phyloP scores from a whole-genome alignment of 2,888 invertebrate species.

The Quadriops clusia region DNA sequence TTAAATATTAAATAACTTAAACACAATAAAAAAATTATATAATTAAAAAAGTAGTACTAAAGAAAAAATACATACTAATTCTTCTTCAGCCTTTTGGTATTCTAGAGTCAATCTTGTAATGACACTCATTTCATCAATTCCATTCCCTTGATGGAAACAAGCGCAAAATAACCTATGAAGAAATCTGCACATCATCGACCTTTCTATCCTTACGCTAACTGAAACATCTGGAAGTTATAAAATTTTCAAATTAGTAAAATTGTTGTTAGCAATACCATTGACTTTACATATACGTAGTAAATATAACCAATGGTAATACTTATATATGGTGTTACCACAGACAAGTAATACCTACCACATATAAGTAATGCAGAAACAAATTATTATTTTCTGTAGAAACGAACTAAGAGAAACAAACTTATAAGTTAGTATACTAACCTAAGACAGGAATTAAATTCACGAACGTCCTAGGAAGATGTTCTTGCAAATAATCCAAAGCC shows the following conservation, averaged over 20 bases:
- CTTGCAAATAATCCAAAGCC: conserved; percentile 55
- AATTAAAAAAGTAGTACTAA: too few relatives aligned
- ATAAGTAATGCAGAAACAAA: too few relatives aligned
- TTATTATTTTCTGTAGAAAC: conserved; percentile 4
- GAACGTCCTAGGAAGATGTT: conserved; percentile 53
- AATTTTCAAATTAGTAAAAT: conserved; percentile 3
- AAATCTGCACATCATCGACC: conserved; percentile 54
- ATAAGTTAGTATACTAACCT: conserved; percentile 38
- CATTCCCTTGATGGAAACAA: conserved; percentile 54
- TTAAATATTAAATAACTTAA: too few relatives aligned
- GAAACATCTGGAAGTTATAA: conserved; percentile 48
- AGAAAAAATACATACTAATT: conserved; percentile 52
- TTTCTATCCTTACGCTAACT: conserved; percentile 52
- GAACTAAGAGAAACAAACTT: background rate
- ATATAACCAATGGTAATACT: conserved; percentile 2
- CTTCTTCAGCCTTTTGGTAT: conserved; percentile 55
- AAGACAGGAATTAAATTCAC: conserved; percentile 60
- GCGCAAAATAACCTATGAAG: conserved; percentile 61
- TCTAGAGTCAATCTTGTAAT: conserved; percentile 48
- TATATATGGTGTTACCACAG: too few relatives aligned
- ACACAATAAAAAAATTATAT: background rate
- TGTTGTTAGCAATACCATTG: background rate
- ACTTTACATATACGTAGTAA: too few relatives aligned
- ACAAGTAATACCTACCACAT: too few relatives aligned
- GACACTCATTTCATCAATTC: conserved; percentile 43